Evolutionary conservation across 1,140 invertebrate species (phyloP).

Genomic region (Drosophila gunungcola): DNA sequence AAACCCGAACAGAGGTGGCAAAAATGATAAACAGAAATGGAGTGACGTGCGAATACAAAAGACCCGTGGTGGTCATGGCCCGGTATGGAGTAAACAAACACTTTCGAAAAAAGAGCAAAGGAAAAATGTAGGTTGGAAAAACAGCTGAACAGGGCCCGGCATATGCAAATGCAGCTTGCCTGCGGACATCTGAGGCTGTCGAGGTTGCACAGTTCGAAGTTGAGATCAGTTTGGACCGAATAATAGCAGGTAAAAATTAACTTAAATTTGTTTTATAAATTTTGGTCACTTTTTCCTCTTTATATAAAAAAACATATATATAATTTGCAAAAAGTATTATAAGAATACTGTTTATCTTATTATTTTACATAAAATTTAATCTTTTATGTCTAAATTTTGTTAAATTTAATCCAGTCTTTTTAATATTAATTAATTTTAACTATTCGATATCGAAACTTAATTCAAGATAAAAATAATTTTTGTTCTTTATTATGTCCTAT

Average conservation of each 20-base stretch:
- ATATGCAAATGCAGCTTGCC: conserved; percentile 52
- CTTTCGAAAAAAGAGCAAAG: not conserved
- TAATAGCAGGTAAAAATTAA: not conserved
- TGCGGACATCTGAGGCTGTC: conserved; percentile 42
- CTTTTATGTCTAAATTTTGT: too few relatives aligned
- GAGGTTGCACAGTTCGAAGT: not conserved
- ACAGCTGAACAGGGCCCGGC: conserved; percentile 18
- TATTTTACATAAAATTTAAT: too few relatives aligned
- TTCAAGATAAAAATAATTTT: not conserved
- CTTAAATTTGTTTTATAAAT: not conserved
- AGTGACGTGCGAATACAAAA: conserved; percentile 23
- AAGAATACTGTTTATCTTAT: too few relatives aligned
- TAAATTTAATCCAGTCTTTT: too few relatives aligned
- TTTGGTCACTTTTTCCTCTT: not conserved
- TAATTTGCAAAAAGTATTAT: too few relatives aligned
- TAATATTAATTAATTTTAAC: too few relatives aligned
- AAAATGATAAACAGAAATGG: conserved; percentile 40
- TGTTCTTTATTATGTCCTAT: too few relatives aligned
- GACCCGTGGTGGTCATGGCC: conserved; percentile 22
- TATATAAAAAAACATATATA: too few relatives aligned
- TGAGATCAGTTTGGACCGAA: not conserved
- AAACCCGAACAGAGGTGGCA: conserved; percentile 8
- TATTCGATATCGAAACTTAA: too few relatives aligned
- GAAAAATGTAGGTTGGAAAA: not conserved
- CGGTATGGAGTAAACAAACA: not conserved